These are phyloP conservation scores for Psittacula derbiana DNA, from an alignment of 2,797 vertebrate genomes.

Conservation along the genomic window DNA sequence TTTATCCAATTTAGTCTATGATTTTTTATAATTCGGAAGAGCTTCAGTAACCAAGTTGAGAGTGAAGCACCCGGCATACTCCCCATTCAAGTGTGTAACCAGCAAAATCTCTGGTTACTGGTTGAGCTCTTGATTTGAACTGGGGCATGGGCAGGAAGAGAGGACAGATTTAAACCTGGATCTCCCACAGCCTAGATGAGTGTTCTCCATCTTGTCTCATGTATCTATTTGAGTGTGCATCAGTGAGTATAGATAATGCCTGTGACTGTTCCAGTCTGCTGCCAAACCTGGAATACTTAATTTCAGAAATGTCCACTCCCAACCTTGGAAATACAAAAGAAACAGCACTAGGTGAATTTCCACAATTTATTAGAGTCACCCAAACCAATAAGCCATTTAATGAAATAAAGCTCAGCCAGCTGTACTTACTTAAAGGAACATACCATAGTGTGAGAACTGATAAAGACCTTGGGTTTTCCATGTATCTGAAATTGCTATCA, in stretches of 20 bases:
- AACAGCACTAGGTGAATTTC: background rate
- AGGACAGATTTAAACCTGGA: background rate
- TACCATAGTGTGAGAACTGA: constrained; percentile 3
- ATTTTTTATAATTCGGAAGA: background rate
- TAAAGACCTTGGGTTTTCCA: background rate
- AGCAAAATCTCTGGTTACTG: background rate
- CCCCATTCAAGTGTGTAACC: background rate
- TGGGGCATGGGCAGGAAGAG: background rate
- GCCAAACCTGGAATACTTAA: background rate
- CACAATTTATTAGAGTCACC: background rate
- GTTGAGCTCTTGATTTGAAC: background rate
- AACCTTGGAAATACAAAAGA: background rate
- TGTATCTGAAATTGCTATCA: background rate
- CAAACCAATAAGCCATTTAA: background rate
- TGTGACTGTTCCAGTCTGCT: background rate
- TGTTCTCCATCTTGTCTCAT: background rate
- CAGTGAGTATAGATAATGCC: background rate
- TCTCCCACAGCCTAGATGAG: background rate
- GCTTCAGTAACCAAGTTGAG: background rate
- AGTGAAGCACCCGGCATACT: background rate
- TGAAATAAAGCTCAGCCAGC: background rate
- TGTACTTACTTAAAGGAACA: constrained; percentile 7
- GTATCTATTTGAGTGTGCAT: rapidly evolving
- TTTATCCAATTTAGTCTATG: background rate
- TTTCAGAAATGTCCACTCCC: background rate